Conservation (phyloP, 2,888 invertebrate species). For the Eilema caniola region DNA sequence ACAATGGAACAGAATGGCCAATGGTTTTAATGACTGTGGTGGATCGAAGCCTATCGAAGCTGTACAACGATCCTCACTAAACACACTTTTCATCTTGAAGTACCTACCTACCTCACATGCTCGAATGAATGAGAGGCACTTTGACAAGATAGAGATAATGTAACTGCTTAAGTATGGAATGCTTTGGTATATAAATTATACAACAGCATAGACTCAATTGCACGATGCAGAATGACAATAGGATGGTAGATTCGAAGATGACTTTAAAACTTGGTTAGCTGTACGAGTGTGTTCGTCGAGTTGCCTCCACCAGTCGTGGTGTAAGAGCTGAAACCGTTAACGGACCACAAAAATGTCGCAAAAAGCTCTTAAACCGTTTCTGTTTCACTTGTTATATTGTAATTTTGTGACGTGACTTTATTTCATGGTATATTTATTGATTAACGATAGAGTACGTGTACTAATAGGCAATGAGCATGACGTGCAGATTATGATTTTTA, state of each 20-base stretch:
- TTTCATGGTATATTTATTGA: slow-evolving; percentile 75
- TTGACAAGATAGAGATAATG: background rate
- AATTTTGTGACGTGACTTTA: slow-evolving; percentile 77
- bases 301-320: slow-evolving; percentile 48
- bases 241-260: slow-evolving; percentile 31
- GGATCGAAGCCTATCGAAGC: slow-evolving; percentile 55
- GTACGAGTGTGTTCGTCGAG: slow-evolving; percentile 51
- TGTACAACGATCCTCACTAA: slow-evolving; percentile 46
- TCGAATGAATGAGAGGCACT: background rate
- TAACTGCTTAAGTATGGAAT: background rate
- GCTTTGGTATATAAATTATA: slow-evolving; percentile 8
- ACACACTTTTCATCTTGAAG: slow-evolving; percentile 27
- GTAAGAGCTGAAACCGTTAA: slow-evolving; percentile 77
- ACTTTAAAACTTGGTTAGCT: slow-evolving; percentile 32
- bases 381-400: slow-evolving; percentile 80
- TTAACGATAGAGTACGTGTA: slow-evolving; percentile 66
- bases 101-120: background rate
- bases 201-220: background rate
- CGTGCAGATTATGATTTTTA: too few species aligned
- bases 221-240: slow-evolving; percentile 16
- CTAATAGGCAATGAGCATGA: slow-evolving; percentile 71
- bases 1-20: slow-evolving; percentile 63
- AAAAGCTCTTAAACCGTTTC: slow-evolving; percentile 79
- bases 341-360: slow-evolving; percentile 77
- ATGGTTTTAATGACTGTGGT: slow-evolving; percentile 64